Conservation (phyloP, 2,113 vertebrate genomes). For the Numenius arquata region DNA sequence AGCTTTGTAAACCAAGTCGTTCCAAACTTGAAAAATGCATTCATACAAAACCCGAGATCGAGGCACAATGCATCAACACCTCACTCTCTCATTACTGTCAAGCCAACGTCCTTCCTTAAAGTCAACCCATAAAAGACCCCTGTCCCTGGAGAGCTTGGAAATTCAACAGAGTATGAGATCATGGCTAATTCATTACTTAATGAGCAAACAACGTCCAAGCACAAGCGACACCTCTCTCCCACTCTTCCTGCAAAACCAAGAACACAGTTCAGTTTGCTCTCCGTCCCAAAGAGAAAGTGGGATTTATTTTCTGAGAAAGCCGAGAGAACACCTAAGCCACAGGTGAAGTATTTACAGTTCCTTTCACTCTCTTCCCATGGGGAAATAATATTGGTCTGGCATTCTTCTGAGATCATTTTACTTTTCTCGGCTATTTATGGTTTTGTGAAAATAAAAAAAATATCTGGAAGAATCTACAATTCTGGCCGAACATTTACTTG, state of each 20-base stretch:
- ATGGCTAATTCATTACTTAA: neutral
- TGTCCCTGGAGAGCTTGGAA: neutral
- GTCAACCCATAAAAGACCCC: neutral
- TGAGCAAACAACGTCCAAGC: neutral
- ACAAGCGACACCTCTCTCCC: neutral
- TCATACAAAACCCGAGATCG: fast-evolving
- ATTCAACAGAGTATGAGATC: neutral
- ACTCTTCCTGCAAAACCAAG: neutral
- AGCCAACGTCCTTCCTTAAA: neutral
- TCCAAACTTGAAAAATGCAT: neutral
- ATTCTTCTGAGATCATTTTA: too few relatives aligned
- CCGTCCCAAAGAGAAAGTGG: neutral
- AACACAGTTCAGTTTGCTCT: neutral
- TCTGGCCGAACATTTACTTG: neutral
- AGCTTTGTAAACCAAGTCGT: neutral
- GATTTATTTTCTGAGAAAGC: neutral
- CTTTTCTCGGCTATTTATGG: neutral
- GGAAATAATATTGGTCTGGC: too few relatives aligned
- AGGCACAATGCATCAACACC: neutral
- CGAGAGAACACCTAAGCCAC: neutral
- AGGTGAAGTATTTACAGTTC: neutral
- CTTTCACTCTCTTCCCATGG: neutral
- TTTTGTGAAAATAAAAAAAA: neutral
- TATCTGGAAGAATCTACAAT: neutral
- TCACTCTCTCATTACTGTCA: too few relatives aligned